phyloP scores from a whole-genome alignment of 2,888 invertebrate species.

The Ametastegia equiseti region DNA sequence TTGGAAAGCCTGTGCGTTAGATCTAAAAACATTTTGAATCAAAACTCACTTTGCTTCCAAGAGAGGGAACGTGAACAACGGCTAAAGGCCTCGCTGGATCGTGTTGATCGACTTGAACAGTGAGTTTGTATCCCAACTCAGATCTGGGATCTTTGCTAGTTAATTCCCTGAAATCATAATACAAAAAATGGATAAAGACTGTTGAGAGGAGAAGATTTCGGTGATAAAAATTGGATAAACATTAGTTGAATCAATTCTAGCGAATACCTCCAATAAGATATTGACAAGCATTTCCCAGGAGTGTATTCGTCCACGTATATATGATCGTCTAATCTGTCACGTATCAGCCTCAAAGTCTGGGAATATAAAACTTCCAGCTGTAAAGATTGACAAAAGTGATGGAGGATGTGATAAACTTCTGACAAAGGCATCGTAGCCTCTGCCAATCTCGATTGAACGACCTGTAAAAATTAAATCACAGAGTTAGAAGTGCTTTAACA shows the following conservation, averaged over 20 bases:
- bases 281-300: constrained; percentile 91
- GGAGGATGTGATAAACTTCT: constrained; percentile 90
- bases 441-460: constrained; percentile 93
- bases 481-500: not conserved
- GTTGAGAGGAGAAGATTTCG: not conserved
- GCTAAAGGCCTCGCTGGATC: constrained; percentile 88
- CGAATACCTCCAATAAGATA: constrained; percentile 97
- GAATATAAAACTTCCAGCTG: constrained; percentile 91
- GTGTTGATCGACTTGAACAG: constrained; percentile 91
- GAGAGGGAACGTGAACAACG: constrained; percentile 82
- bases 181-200: not conserved
- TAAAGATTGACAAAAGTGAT: constrained; percentile 95
- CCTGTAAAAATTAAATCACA: constrained; percentile 62
- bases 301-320: constrained; percentile 94
- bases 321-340: constrained; percentile 92
- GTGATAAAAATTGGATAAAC: not conserved
- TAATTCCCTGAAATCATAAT: constrained; percentile 76
- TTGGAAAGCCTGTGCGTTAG: too few relatives aligned
- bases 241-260: constrained; percentile 51
- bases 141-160: constrained; percentile 86
- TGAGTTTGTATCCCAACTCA: constrained; percentile 92
- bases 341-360: constrained; percentile 91
- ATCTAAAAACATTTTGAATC: not conserved
- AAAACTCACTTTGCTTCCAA: constrained; percentile 82
- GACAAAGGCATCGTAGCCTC: constrained; percentile 88